These are phyloP conservation scores for Cheilosia soror DNA, from an alignment of 2,888 invertebrate genomes.

Conservation along the genomic window DNA sequence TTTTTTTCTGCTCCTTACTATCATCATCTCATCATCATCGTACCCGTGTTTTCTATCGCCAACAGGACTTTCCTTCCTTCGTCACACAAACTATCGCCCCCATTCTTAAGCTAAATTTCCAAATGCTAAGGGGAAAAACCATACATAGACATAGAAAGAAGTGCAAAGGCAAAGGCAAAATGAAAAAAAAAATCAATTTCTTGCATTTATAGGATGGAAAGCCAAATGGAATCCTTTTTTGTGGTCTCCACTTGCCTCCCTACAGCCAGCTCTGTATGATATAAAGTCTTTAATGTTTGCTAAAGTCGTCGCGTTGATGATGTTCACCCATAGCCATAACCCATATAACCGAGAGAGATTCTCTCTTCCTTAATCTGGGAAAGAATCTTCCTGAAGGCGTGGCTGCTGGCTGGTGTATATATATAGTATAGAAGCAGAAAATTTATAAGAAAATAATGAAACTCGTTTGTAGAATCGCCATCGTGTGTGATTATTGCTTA, in stretches of 20 bases:
- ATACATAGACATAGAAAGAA: conserved; percentile 5
- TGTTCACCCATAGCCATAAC: conserved; percentile 69
- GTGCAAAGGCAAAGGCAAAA: conserved; percentile 11
- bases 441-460: conserved; percentile 57
- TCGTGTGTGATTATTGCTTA: conserved; percentile 53
- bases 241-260: conserved; percentile 32
- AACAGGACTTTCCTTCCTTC: conserved; percentile 62
- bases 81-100: conserved; percentile 64
- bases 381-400: conserved; percentile 52
- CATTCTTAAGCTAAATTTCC: conserved; percentile 45
- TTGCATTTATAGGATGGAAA: conserved; percentile 61
- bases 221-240: conserved; percentile 55
- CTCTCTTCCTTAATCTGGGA: conserved; percentile 49
- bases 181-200: conserved; percentile 65
- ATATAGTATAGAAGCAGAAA: conserved; percentile 5
- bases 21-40: conserved; percentile 56
- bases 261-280: neutral
- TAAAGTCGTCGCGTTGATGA: conserved; percentile 40
- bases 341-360: conserved; percentile 45
- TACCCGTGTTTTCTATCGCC: conserved; percentile 59
- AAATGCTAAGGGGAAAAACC: conserved; percentile 40
- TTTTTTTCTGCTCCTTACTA: conserved; percentile 7
- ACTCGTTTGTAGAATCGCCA: conserved; percentile 48
- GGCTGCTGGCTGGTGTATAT: neutral
- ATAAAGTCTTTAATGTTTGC: conserved; percentile 52